Evolutionary conservation across 2,888 invertebrate genomes (phyloP), one percentile per base, ranked within the genome.

Genomic region (Embidobia sp.): DNA sequence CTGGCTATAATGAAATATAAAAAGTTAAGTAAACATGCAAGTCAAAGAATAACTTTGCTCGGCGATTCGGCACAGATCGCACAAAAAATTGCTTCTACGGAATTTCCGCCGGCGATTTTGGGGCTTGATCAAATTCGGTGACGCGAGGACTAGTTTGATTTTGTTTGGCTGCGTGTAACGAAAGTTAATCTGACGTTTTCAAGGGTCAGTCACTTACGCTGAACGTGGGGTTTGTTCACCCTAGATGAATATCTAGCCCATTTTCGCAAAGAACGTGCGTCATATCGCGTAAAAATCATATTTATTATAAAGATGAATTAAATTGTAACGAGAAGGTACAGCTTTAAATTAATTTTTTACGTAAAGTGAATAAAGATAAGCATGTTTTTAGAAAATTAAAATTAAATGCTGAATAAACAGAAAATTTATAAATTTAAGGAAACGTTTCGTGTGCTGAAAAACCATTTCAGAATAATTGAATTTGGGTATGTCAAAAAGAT

Each of bases 131-230:
- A 26, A 40, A 31, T 29, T 16, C 10, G 3, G 10, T 6, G n/a
- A 18, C n/a, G 11, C 3, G 16, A 8, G n/a, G 3, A 26, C 13
- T 15, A 22, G 33, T 27, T 19, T 27, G 26, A 64, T 22, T 59
- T 27, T 19, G n/a, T 19, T 48, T 37, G 7, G 15, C 26, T 35
- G 37, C 55, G 35, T 51, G 29, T 18, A 29, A 44, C 1, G 8
- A 33, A 51, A 44, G 42, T 66, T 37, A 48, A 75, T 61, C 53
- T 29, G 35, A n/a, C 10, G 3, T 19, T 67, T 61, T 61, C 8
- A 67, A 67, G 61, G 67, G 74, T 75, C 61, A 75, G 49, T 61
- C 49, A 61, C 66, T 59, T 46, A 51, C 29, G 33, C n/a, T 35
- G 10, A 61, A 53, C 53, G 59, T 13, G 33, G 42, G 46, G 67